phyloP scores from a whole-genome alignment of 2,797 vertebrate species.

The Hippopotamyrus pictus region DNA sequence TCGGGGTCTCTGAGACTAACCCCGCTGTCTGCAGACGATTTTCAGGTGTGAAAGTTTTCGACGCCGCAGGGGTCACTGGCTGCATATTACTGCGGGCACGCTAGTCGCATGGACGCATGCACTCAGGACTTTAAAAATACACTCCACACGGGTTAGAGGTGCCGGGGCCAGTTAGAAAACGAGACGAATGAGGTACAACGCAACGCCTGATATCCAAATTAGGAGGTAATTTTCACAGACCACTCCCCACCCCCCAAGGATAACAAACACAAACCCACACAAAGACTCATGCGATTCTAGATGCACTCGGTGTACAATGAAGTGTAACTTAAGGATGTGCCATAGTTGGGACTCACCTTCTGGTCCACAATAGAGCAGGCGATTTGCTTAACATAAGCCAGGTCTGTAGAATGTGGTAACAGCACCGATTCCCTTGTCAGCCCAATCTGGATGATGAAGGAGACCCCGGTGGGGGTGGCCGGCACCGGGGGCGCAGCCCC shows the following conservation, averaged over 20 bases:
- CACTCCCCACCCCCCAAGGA: background rate
- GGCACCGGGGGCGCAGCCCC: conserved; percentile 39
- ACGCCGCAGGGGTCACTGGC: background rate
- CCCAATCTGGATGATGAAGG: conserved; percentile 86
- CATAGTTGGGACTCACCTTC: conserved; percentile 65
- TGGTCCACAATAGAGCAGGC: conserved; percentile 87
- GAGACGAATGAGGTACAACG: background rate
- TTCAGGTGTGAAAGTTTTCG: background rate
- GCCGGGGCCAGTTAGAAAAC: background rate
- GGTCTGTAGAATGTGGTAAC: conserved; percentile 68
- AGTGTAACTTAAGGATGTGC: background rate
- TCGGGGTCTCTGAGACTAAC: background rate
- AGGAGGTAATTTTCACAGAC: background rate
- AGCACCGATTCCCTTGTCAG: conserved; percentile 79
- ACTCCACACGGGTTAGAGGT: background rate
- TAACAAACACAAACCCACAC: background rate
- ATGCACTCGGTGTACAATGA: background rate
- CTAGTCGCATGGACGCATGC: background rate
- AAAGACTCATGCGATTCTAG: background rate
- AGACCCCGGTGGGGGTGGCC: conserved; percentile 62
- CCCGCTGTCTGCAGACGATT: background rate
- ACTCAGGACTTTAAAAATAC: background rate
- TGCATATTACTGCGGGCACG: background rate
- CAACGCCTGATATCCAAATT: background rate
- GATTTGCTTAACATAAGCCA: conserved; percentile 81